Conservation (phyloP, 2,113 vertebrate genomes). For the Peucedramus taeniatus region DNA sequence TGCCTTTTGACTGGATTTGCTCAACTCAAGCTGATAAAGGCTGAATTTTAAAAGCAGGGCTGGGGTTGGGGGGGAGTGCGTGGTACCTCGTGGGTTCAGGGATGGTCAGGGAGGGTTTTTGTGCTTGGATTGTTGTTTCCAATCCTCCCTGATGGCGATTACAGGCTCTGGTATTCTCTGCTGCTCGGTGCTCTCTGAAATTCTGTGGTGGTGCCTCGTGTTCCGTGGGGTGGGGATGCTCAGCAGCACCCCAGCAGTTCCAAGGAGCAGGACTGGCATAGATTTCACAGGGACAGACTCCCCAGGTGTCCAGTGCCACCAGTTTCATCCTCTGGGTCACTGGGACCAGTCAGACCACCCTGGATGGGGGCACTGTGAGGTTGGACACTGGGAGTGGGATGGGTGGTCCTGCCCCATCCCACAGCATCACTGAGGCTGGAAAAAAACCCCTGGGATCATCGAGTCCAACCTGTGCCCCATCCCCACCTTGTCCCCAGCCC, state of each 20-base stretch:
- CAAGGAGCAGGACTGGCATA: rapidly evolving
- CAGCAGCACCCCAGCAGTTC: neutral
- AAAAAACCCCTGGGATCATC: neutral
- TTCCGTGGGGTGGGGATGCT: neutral
- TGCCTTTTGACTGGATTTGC: slow-evolving; percentile 62
- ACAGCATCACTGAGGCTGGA: neutral
- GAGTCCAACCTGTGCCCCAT: rapidly evolving
- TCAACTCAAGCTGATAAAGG: slow-evolving; percentile 56
- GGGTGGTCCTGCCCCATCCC: neutral
- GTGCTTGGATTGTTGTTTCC: neutral
- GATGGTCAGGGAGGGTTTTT: neutral
- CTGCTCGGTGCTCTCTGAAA: neutral
- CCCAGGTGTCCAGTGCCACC: rapidly evolving
- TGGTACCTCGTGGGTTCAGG: neutral
- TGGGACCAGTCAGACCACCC: neutral
- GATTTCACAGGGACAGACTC: rapidly evolving
- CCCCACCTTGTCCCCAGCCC: neutral
- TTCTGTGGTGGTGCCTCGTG: rapidly evolving
- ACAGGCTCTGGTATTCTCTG: neutral
- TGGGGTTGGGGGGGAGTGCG: neutral
- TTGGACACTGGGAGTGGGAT: rapidly evolving
- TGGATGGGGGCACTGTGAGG: neutral
- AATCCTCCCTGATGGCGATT: rapidly evolving
- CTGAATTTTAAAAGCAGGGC: slow-evolving; percentile 42
- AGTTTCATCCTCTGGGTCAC: rapidly evolving